A percentile compares a stretch with the other conserved stretches of the same genome.
These are phyloP conservation scores for Pomatostomus ruficeps DNA, from an alignment of 2,113 vertebrate species.

Conservation along the genomic window DNA sequence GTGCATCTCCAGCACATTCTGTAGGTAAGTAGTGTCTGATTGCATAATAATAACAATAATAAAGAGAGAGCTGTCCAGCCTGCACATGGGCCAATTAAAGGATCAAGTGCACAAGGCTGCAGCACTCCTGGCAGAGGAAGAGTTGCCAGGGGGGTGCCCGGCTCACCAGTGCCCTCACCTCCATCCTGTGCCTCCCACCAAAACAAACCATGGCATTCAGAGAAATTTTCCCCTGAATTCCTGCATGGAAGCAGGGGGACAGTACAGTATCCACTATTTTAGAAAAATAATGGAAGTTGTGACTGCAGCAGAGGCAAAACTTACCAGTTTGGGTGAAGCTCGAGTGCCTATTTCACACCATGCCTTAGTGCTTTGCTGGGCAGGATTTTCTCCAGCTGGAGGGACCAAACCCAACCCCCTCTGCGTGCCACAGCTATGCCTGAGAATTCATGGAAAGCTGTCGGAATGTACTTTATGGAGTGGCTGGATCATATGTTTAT, in stretches of 20 bases:
- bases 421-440: neutral
- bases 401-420: neutral
- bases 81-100: neutral
- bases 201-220: neutral
- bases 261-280: neutral
- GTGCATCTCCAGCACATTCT: neutral
- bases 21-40: slow-evolving; percentile 45
- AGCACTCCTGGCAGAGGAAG: neutral
- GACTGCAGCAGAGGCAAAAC: neutral
- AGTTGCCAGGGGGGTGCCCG: neutral
- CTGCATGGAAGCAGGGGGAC: neutral
- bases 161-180: neutral
- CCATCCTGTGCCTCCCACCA: neutral
- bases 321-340: neutral
- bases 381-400: neutral
- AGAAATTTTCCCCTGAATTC: neutral
- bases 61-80: neutral
- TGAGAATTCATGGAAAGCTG: neutral
- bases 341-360: accelerated
- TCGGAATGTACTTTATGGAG: neutral
- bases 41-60: slow-evolving; percentile 37
- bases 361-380: neutral
- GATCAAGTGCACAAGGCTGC: neutral
- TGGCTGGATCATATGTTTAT: slow-evolving; percentile 3
- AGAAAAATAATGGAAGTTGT: neutral